Percentiles rank a stretch among this genome's conserved stretches.
phyloP scores from a whole-genome alignment of 2,113 vertebrate species.

The Percopsis transmontana region DNA sequence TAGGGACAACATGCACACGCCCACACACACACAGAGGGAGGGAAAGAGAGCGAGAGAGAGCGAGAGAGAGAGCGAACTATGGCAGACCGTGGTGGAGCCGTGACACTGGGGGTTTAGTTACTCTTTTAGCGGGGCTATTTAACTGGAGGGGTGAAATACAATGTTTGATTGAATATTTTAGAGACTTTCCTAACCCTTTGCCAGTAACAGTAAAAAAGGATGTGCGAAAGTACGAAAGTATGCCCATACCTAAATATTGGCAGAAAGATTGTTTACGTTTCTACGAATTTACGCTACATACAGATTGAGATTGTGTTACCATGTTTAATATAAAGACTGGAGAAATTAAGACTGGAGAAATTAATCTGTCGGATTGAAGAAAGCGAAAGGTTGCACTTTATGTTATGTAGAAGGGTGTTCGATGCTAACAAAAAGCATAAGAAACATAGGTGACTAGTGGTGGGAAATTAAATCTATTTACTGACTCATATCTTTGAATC shows the following conservation, averaged over 20 bases:
- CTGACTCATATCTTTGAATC: no score
- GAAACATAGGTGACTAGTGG: neutral
- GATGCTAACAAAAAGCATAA: neutral
- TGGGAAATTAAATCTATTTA: no score
- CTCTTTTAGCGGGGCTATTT: slow-evolving; percentile 10
- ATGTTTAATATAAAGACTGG: slow-evolving; percentile 30
- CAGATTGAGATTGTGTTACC: slow-evolving; percentile 28
- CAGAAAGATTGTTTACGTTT: slow-evolving; percentile 35
- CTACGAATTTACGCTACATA: slow-evolving; percentile 15
- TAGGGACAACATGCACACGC: no score
- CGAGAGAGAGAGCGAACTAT: no score
- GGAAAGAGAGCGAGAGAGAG: no score
- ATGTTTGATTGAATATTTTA: slow-evolving; percentile 40
- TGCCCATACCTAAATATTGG: slow-evolving; percentile 28
- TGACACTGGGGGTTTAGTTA: no score
- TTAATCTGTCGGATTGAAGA: slow-evolving; percentile 12
- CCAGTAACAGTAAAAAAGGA: slow-evolving; percentile 27
- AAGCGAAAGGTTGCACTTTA: neutral
- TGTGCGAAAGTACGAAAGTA: neutral
- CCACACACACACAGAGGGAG: no score
- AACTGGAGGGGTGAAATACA: slow-evolving; percentile 15
- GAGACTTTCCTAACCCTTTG: slow-evolving; percentile 34
- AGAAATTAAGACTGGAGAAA: slow-evolving; percentile 9
- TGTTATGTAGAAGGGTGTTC: no score
- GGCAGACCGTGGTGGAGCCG: no score